phyloP scores from a whole-genome alignment of 2,797 vertebrate genomes.

The Bradypus variegatus region DNA sequence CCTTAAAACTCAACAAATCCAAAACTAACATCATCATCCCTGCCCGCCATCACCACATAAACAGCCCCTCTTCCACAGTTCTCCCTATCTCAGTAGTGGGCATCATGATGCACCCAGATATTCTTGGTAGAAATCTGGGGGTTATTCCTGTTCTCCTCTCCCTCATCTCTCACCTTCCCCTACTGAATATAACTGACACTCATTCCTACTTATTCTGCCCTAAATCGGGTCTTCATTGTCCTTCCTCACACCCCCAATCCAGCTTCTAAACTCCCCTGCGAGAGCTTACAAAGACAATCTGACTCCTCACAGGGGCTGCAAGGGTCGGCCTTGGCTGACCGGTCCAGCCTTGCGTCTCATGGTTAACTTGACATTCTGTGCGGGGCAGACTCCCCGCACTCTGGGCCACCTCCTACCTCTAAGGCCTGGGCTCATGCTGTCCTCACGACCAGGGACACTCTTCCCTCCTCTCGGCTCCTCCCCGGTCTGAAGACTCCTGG shows the following conservation, averaged over 20 bases:
- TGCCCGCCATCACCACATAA: not conserved
- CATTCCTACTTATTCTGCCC: not conserved
- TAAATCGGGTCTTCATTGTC: not conserved
- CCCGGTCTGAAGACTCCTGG: not conserved
- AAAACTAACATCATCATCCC: rapidly evolving
- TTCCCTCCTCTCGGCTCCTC: not conserved
- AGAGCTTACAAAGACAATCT: not conserved
- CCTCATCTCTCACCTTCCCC: not conserved
- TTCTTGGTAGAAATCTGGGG: not conserved
- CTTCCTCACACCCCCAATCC: not conserved
- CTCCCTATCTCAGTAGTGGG: not conserved
- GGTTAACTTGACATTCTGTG: too few relatives aligned
- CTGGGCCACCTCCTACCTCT: not conserved
- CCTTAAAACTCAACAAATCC: not conserved
- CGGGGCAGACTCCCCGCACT: rapidly evolving
- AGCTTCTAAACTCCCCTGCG: not conserved
- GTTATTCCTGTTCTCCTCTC: not conserved
- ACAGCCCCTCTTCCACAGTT: not conserved
- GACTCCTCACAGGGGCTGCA: not conserved
- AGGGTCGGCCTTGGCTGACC: not conserved
- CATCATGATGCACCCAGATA: not conserved
- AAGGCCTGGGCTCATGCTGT: not conserved
- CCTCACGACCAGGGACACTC: rapidly evolving
- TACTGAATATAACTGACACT: not conserved
- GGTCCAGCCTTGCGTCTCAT: not conserved